These are phyloP conservation scores for crab-eating macaque (Macaca fascicularis) DNA, from an alignment of 2,113 vertebrate genomes.

Conservation along the genomic window T2T-MFA8v1.1 NC_088379.1:58345001-58345500, in stretches of 20 bases:
- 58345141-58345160: not conserved
- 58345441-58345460: constrained; percentile 6
- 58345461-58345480: not conserved
- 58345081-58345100: not conserved
- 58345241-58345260: not conserved
- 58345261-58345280: not conserved
- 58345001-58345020: not conserved
- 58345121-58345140: not conserved
- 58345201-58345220: not conserved
- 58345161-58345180: not conserved
- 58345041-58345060: not conserved
- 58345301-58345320: not conserved
- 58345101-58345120: not conserved
- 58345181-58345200: not conserved
- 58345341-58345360: constrained; percentile 14
- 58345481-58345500: not conserved
- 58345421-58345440: not conserved
- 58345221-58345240: not conserved
- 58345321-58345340: not conserved
- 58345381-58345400: not conserved
- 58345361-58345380: not conserved
- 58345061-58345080: not conserved
- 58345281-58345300: constrained; percentile 25
- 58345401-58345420: not conserved
- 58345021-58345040: not conserved